Conservation (phyloP, 2,113 vertebrate genomes). For the Aspidoscelis tigris region DNA sequence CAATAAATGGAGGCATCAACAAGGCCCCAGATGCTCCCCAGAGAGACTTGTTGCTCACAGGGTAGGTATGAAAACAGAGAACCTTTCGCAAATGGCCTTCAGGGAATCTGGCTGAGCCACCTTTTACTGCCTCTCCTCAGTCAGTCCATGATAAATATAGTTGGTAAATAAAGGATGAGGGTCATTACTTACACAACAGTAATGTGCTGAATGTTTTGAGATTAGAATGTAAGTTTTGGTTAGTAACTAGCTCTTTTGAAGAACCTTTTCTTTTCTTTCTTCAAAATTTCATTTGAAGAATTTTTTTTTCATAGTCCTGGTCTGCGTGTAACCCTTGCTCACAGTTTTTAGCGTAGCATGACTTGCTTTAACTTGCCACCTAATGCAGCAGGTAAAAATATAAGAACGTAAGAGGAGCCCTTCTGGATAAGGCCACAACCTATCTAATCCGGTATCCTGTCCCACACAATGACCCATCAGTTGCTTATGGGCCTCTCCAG, state of each 20-base stretch:
- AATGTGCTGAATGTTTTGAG: neutral
- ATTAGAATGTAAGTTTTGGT: neutral
- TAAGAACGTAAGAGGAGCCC: no score
- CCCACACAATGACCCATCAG: no score
- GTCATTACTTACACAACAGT: neutral
- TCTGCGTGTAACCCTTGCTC: no score
- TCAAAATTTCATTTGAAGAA: neutral
- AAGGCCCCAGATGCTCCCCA: constrained; percentile 89
- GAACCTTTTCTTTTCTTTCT: no score
- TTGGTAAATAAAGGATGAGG: neutral
- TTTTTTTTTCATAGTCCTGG: no score
- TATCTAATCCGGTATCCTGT: no score
- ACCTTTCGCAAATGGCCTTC: neutral
- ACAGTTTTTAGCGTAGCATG: no score
- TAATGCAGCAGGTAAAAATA: no score
- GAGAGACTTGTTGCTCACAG: constrained; percentile 95
- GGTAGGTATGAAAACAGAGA: constrained; percentile 74
- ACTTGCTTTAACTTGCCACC: no score
- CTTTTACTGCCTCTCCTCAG: neutral
- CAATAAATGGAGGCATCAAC: constrained; percentile 90
- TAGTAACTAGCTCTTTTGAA: neutral
- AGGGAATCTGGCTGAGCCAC: neutral
- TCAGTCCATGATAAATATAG: neutral
- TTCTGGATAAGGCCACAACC: no score
- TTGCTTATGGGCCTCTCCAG: no score